Evolutionary conservation across 2,888 invertebrate species (phyloP), one percentile per base, ranked within the genome.

Genomic region (Trichacis sp.): DNA sequence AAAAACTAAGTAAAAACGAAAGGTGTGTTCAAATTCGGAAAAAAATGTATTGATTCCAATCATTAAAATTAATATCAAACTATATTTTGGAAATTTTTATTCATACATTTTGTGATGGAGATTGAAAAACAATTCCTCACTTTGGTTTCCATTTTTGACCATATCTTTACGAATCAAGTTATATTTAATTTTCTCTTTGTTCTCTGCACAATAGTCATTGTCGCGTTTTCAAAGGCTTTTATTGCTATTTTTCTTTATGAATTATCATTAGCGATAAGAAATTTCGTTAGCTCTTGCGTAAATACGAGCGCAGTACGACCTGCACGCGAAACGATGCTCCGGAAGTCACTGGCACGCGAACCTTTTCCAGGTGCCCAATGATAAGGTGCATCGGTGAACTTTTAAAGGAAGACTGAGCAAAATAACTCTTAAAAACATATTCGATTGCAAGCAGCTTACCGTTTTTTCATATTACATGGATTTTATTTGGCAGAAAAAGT

Each of bases 271-370:
- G 20, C 20, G 19, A 45, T 45, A n/a, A 18, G 20, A 45, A 19
- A 19, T 45, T 11, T 20, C 20, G 19, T 3, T 2, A 15, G 9
- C 14, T 43, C 9, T 19, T 15, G 40, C 17, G 40, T 2, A 40
- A 19, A 19, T 43, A 19, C 19, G n/a, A 18, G 4, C 19, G 4
- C 58, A 53, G 51, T 59, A 50, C 40, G 30, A 60, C 55, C 56
- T 70, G 60, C 69, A 70, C 67, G 67, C 69, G 67, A 69, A 67
- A 51, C 62, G 60, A 54, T 56, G 64, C 52, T 65, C 51, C 49
- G 59, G 60, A 62, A 64, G 56, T 69, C 56, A 69, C 68, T 70
- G 66, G 59, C 70, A 69, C 64, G 70, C 68, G 15, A 64, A 68
- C 61, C 56, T 45, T 61, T 66, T 61, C 58, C 50, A 52, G 49